Conservation (phyloP, 2,113 vertebrate species). For the Entomyzon cyanotis region DNA sequence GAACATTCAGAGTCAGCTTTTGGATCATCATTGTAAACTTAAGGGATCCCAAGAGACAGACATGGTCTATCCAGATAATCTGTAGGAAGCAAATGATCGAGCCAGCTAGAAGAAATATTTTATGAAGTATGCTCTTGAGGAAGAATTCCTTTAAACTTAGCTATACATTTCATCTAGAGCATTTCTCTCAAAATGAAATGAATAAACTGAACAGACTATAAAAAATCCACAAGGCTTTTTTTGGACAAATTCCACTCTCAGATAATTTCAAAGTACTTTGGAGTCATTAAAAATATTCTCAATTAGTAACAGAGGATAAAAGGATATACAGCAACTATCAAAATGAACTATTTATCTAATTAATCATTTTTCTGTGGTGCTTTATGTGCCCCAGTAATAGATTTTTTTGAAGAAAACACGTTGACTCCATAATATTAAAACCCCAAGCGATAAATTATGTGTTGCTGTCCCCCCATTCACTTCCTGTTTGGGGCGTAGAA, state of each 20-base stretch:
- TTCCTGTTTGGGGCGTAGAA: background rate
- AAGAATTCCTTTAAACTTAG: background rate
- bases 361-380: background rate
- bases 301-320: background rate
- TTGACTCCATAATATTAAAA: background rate
- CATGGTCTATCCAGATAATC: background rate
- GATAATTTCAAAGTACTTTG: background rate
- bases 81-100: background rate
- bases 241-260: background rate
- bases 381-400: background rate
- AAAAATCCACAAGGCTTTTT: background rate
- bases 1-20: background rate
- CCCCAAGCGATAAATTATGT: background rate
- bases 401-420: background rate
- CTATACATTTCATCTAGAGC: background rate
- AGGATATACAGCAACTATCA: background rate
- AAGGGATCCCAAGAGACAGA: background rate
- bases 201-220: background rate
- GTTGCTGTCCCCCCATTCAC: background rate
- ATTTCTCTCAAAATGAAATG: background rate
- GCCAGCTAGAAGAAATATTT: background rate
- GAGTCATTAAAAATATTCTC: background rate
- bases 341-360: background rate
- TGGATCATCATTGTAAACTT: background rate
- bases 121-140: background rate